Percentiles rank a stretch among this genome's conserved stretches.
Evolutionary conservation across 2,113 vertebrate species (phyloP).

Genomic region (Polypterus senegalus): DNA sequence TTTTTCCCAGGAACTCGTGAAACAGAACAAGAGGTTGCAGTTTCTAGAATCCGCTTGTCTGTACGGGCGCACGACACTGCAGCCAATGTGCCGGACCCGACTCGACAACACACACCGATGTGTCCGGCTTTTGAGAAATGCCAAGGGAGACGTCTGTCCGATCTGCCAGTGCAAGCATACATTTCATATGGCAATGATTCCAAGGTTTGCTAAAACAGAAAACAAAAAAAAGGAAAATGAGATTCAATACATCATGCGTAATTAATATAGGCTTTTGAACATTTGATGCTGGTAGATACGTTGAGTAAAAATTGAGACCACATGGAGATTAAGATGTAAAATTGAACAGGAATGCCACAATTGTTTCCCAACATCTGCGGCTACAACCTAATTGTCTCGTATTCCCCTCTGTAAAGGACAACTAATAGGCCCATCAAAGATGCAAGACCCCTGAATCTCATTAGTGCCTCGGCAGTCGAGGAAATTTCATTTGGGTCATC

Average conservation of each 20-base stretch:
- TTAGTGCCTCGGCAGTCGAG: conserved; percentile 1
- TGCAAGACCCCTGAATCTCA: conserved; percentile 3
- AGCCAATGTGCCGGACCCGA: too few species aligned
- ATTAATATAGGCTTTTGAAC: conserved; percentile 11
- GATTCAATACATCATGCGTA: neutral
- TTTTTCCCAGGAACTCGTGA: too few species aligned
- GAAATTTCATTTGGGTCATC: conserved; percentile 4
- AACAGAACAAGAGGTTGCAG: too few species aligned
- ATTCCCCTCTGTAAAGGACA: neutral
- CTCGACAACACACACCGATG: too few species aligned
- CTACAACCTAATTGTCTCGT: conserved; percentile 1
- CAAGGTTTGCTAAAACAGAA: neutral
- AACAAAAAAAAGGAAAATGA: neutral
- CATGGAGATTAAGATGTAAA: conserved; percentile 2
- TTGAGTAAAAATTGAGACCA: conserved; percentile 7
- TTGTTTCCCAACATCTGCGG: neutral
- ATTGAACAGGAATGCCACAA: neutral
- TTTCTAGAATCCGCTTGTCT: too few species aligned
- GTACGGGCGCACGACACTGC: too few species aligned
- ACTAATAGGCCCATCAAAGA: conserved; percentile 9
- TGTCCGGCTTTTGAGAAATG: too few species aligned
- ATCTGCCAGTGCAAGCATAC: too few species aligned
- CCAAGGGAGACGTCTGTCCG: too few species aligned
- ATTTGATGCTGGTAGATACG: conserved; percentile 7
- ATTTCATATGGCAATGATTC: neutral